These are phyloP conservation scores for Leucophenga maculata DNA, from an alignment of 2,888 invertebrate species.

Conservation along the genomic window DNA sequence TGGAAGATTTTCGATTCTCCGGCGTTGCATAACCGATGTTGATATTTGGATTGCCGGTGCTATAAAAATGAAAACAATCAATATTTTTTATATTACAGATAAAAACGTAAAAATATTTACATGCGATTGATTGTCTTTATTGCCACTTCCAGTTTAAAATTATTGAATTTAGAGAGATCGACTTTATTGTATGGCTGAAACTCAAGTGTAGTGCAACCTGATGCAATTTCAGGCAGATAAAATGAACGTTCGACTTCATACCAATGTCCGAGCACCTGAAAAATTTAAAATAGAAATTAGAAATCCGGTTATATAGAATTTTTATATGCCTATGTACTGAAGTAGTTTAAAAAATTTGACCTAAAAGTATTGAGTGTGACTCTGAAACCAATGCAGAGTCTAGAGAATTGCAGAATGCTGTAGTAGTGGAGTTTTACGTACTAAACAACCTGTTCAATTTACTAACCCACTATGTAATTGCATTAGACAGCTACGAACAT, in stretches of 20 bases:
- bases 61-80: slow-evolving; percentile 58
- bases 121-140: slow-evolving; percentile 79
- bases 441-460: too few species aligned
- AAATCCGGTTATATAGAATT: too few species aligned
- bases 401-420: too few species aligned
- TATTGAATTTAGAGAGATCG: slow-evolving; percentile 70
- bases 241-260: slow-evolving; percentile 85
- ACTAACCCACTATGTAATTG: too few species aligned
- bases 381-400: too few species aligned
- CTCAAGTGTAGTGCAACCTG: slow-evolving; percentile 80
- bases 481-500: too few species aligned
- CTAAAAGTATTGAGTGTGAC: too few species aligned
- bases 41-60: slow-evolving; percentile 77
- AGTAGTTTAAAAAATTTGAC: too few species aligned
- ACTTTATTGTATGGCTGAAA: slow-evolving; percentile 72
- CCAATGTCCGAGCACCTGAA: slow-evolving; percentile 78
- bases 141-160: slow-evolving; percentile 76
- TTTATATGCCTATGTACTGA: too few species aligned
- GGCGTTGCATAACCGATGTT: slow-evolving; percentile 79
- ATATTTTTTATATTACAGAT: neutral
- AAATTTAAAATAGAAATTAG: slow-evolving; percentile 1
- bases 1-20: slow-evolving; percentile 74
- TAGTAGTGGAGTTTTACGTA: too few species aligned
- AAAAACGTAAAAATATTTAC: slow-evolving; percentile 71
- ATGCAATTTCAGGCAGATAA: slow-evolving; percentile 81